Base-by-base conservation (phyloP, 2,797 vertebrate genomes). In the Characodon lateralis region DNA sequence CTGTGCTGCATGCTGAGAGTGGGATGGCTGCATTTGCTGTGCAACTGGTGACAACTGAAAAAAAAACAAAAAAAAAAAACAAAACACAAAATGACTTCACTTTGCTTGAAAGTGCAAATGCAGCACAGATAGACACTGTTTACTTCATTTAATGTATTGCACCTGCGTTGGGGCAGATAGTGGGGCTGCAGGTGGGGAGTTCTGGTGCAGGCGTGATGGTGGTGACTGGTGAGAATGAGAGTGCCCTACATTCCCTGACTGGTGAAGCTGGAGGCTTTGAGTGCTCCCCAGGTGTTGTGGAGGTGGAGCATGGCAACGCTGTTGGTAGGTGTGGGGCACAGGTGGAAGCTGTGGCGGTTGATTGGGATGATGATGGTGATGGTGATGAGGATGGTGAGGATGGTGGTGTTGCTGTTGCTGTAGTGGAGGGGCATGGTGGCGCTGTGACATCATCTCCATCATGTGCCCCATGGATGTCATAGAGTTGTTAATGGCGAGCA, bases 391-490 rank as follows among this genome's bases (percentile, higher is more conserved):
- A 0, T 95, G 96, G 78, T 96, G 97, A 88, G 96, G 95, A 79
- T 96, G 96, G 56, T 97, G 82, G 3, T 80, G 82, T 6, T 77
- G 80, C 12, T 79, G 81, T 2, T 80, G 78, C 50, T 75, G 97
- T 79, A 97, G 95, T 0, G 95, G 95, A 1, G 96, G 92, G 86
- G 96, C 96, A 87, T 97, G 97, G 85, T 97, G 97, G 80, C 95
- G 95, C 41, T 97, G 96, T 77, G 96, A 95, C 97, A 99, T 98
- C 96, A 98, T 98, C 70, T 98, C 97, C 96, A 99, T 98, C 96
- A 98, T 97, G 91, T 98, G 97, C 79, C 96, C 97, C 95, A 98
- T 97, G 89, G 96, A 93, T 85, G 95, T 96, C 94, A 95, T 96
- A 0, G 90, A 83, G 86, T 95, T 97, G 92, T 95, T 96, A 0